phyloP scores from a whole-genome alignment of 2,888 invertebrate species.

The Drosophila longiperda region DNA sequence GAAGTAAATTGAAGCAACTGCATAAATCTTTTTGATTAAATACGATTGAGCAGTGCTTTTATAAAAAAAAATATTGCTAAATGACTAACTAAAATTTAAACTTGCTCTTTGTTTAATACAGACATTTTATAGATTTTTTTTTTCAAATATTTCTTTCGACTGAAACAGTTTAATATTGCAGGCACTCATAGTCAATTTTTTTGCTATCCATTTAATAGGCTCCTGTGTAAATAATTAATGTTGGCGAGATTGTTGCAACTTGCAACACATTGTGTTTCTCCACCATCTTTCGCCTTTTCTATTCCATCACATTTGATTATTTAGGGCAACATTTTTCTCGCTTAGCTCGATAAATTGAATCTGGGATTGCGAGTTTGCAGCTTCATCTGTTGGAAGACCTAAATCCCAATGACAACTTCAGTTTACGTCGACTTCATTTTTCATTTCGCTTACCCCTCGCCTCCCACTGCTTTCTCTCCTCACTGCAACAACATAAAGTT shows the following conservation, averaged over 20 bases:
- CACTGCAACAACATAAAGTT: conserved; percentile 53
- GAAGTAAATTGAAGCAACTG: background rate
- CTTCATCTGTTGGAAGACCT: conserved; percentile 50
- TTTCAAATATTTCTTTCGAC: background rate
- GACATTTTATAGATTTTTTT: no score
- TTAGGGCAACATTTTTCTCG: conserved; percentile 7
- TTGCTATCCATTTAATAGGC: conserved; percentile 32
- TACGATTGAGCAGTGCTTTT: background rate
- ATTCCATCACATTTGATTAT: background rate
- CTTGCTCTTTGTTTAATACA: background rate
- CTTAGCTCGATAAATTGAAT: conserved; percentile 60
- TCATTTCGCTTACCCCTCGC: conserved; percentile 11
- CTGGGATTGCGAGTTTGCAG: conserved; percentile 52
- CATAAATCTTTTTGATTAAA: background rate
- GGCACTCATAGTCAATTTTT: conserved; percentile 3
- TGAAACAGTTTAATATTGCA: background rate
- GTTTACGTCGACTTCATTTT: conserved; percentile 43
- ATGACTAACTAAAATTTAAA: background rate
- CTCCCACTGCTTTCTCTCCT: background rate
- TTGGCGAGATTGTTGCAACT: conserved; percentile 27
- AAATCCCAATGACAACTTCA: conserved; percentile 55
- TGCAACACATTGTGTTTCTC: conserved; percentile 12
- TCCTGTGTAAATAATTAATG: conserved; percentile 61
- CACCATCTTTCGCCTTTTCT: background rate
- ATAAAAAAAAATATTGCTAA: background rate